Evolutionary conservation across 2,113 vertebrate species (phyloP).

Genomic region (Urocolius indicus): DNA sequence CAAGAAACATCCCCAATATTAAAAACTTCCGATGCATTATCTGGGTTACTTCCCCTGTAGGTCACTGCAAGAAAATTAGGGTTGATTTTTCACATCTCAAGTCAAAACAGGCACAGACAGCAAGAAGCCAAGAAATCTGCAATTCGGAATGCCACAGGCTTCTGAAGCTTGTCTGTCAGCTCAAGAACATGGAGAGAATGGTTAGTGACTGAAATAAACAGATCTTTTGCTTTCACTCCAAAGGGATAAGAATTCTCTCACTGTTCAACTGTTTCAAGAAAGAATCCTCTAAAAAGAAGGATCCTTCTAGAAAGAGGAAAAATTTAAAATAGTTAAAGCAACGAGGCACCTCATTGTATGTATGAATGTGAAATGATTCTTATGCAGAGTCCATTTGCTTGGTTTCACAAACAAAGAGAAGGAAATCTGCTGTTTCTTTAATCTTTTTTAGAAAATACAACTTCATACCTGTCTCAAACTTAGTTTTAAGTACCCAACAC

Average conservation of each 20-base stretch:
- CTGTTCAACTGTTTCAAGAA: neutral
- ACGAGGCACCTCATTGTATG: neutral
- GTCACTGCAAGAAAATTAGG: neutral
- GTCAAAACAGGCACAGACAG: neutral
- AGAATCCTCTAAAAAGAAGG: neutral
- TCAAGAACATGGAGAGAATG: neutral
- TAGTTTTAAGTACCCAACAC: neutral
- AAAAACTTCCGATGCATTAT: neutral
- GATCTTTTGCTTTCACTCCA: neutral
- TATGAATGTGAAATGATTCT: neutral
- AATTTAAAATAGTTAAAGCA: neutral
- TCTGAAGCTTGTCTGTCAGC: neutral
- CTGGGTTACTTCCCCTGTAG: neutral
- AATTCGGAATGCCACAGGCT: neutral
- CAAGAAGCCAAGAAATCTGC: neutral
- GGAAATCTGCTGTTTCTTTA: rapidly evolving
- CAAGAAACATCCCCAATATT: neutral
- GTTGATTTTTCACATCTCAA: neutral
- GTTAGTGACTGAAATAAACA: neutral
- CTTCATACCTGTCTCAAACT: neutral
- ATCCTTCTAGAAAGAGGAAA: neutral
- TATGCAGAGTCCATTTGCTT: neutral
- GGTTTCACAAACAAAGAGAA: neutral
- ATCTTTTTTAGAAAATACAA: neutral
- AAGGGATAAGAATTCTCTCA: neutral